Evolutionary conservation across 1,140 invertebrate species (phyloP), one percentile per base, ranked within the genome.

Genomic region (Lerema accius): DNA sequence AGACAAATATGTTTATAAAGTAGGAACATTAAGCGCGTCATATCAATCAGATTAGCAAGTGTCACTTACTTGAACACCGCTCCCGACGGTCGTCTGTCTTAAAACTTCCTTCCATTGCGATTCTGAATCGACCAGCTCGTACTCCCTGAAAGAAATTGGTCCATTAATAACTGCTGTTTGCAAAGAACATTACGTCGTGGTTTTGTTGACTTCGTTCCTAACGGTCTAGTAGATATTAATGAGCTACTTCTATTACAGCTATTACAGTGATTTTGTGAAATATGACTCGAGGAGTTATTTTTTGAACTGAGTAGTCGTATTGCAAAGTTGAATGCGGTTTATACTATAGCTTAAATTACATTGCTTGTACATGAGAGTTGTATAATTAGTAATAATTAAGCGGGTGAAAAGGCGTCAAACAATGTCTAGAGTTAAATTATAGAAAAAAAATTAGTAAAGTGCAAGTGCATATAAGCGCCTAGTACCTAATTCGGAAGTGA

Each of bases 41-140:
- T 58, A 42, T 45, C 55, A 58, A 58, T 58, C 14, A 58, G 26
- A 26, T 14, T 4, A 35, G 6, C 35, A 23, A 43, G 19, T 55
- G 26, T 46, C 26, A 81, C 79, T 80, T 73, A 90, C 86, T 76
- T 90, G 88, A 15, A 90, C 86, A 19, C 78, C 78, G 45, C 76
- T 80, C 19, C 84, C 83, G 17, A 71, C 75, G 45, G 76, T 60
- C 42, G 91, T 87, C 69, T 95, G 93, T 76, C 94, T 93, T 82
- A 97, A 95, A 26, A 96, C 95, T 86, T 97, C 96, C 67, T 94
- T 94, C 96, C 96, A 97, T 82, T 97, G 96, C 14, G 94, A 94
- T 64, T 96, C 95, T 0, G 96, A 97, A 86, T 97, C 96, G n/a
- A 97, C 94, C 49, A 97, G 88, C 87, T 97, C 95, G 68, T 92